Base-by-base conservation (phyloP, 2,113 vertebrate genomes). In the Amphilophus citrinellus region DNA sequence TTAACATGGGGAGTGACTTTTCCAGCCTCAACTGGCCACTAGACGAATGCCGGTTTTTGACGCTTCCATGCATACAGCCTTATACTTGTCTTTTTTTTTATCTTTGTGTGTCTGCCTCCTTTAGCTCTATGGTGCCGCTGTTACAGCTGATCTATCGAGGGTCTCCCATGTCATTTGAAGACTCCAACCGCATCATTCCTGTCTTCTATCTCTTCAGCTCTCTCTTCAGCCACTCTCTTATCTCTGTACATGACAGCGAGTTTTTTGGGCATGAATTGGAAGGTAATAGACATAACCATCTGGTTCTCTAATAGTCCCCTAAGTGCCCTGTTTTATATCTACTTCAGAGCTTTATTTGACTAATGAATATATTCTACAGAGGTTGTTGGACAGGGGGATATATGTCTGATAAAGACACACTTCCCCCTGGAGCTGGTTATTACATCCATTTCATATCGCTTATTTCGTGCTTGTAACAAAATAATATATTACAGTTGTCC, bases 141-240 rank as follows among this genome's bases (percentile, higher is more conserved):
- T 96, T 99, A 6, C 98, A 99, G 88, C 96, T 99, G 91, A 97
- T 99, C 87, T 99, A 98, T 0, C 96, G 98, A 88, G 98, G 98
- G 17, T 99, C 98, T 5, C 98, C 98, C 3, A 98, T 99, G 98
- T 97, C 97, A 17, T 96, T 97, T 44, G 98, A 99, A 82, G 98
- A 99, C 84, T 98, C 98, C 1, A 97, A 97, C 87, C 95, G 98
- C 71, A 98, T 99, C 95, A 99, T 99, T 90, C 98, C 98, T 27
- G 96, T 99, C 89, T 99, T 99, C 93, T 99, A 99, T 93, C 97
- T 99, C 90, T 99, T 99, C 92, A 99, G 98, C 92, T 99, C 98
- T 56, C 96, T 99, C 84, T 99, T 99, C 93, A 98, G 98, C 89
- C 98, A 99, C 93, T 99, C 98, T 0, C 97, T 99, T 22, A 98